phyloP scores from a whole-genome alignment of 2,888 invertebrate species.

The Eupeodes luniger region DNA sequence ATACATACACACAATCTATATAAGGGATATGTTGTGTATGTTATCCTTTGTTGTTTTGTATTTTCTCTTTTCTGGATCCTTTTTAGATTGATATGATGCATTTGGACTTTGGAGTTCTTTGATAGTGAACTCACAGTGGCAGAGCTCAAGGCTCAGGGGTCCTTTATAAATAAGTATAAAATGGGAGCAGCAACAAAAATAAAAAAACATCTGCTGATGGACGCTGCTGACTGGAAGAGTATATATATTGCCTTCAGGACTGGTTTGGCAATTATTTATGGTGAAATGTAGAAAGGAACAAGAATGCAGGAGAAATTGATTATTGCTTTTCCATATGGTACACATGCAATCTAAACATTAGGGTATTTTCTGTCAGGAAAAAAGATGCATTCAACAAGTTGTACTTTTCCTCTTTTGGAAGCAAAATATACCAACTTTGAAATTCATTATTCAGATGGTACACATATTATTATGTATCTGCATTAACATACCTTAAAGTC shows the following conservation, averaged over 20 bases:
- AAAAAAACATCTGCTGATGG: slow-evolving; percentile 52
- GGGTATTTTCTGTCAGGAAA: background rate
- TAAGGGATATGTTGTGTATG: slow-evolving; percentile 46
- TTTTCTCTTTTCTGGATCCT: slow-evolving; percentile 37
- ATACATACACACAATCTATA: background rate
- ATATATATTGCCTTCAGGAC: slow-evolving; percentile 2
- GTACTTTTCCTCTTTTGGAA: background rate
- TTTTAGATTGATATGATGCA: slow-evolving; percentile 44
- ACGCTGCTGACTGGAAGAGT: background rate
- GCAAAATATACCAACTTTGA: background rate
- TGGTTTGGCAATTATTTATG: slow-evolving; percentile 32
- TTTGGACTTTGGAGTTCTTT: slow-evolving; percentile 49
- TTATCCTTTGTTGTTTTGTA: slow-evolving; percentile 33
- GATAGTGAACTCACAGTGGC: slow-evolving; percentile 9
- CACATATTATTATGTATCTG: no score
- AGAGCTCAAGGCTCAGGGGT: background rate
- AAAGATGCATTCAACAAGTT: slow-evolving; percentile 25
- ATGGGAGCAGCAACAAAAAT: slow-evolving; percentile 43
- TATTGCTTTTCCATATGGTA: slow-evolving; percentile 18
- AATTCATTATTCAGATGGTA: no score
- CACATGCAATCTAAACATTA: background rate
- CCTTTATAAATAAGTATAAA: background rate
- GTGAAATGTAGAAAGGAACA: slow-evolving; percentile 11
- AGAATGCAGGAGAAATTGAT: slow-evolving; percentile 25
- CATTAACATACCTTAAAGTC: no score